Evolutionary conservation across 2,888 invertebrate species (phyloP).

Genomic region (Dexiosoma caninum): DNA sequence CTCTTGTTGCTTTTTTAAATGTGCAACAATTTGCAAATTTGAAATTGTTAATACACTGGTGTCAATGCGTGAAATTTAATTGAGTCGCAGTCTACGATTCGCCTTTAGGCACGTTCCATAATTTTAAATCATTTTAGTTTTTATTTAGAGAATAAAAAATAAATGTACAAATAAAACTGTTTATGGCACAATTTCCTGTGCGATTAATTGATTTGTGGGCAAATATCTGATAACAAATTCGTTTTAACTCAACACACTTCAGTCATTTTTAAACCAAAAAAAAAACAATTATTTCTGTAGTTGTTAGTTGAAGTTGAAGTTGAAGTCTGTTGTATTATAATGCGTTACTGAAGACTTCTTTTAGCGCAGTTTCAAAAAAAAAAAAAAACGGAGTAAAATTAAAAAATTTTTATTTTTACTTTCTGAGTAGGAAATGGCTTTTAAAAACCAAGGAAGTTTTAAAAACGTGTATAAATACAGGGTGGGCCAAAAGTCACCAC

Average conservation of each 20-base stretch:
- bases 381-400: too few species aligned
- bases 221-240: neutral
- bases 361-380: too few species aligned
- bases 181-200: conserved; percentile 35
- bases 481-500: too few species aligned
- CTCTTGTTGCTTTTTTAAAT: conserved; percentile 26
- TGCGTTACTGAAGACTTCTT: too few species aligned
- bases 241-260: neutral
- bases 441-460: too few species aligned
- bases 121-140: conserved; percentile 32
- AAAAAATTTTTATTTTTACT: too few species aligned
- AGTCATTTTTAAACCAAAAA: neutral
- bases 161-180: neutral
- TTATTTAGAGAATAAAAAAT: too few species aligned
- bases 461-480: too few species aligned
- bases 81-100: conserved; percentile 58
- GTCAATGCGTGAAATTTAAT: conserved; percentile 61
- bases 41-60: conserved; percentile 28
- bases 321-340: too few species aligned
- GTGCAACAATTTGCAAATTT: conserved; percentile 38
- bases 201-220: conserved; percentile 11
- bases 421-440: too few species aligned
- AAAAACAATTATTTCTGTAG: too few species aligned
- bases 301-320: too few species aligned
- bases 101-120: conserved; percentile 51